These are phyloP conservation scores for Acanthiza pusilla DNA, from an alignment of 2,797 vertebrate genomes.

Conservation along the genomic window DNA sequence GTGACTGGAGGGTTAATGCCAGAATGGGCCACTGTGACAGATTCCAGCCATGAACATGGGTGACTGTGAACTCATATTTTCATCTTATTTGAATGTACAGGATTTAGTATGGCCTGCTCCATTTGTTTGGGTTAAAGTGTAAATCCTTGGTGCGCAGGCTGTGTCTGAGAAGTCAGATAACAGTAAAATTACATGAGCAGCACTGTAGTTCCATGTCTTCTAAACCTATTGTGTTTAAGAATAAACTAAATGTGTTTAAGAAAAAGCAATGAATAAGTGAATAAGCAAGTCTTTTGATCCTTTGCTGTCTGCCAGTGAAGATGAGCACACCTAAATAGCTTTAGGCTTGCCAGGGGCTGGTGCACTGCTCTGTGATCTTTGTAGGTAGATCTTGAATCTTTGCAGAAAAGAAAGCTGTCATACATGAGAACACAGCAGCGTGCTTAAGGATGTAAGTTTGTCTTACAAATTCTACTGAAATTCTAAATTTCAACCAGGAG, in stretches of 20 bases:
- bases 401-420: neutral
- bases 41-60: neutral
- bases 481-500: neutral
- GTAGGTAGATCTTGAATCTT: neutral
- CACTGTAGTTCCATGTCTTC: neutral
- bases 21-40: neutral
- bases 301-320: neutral
- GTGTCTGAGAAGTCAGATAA: neutral
- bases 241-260: neutral
- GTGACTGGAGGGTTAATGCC: neutral
- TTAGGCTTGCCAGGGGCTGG: neutral
- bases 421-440: neutral
- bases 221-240: neutral
- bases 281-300: neutral
- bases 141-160: neutral
- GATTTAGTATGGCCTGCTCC: neutral
- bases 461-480: neutral
- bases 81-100: neutral
- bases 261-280: neutral
- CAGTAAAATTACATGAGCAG: neutral
- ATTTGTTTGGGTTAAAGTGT: neutral
- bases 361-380: neutral
- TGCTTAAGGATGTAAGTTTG: neutral
- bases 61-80: neutral
- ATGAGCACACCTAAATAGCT: neutral